These are phyloP conservation scores for Pseudonaja textilis DNA, from an alignment of 2,113 vertebrate genomes.

Conservation along the genomic window DNA sequence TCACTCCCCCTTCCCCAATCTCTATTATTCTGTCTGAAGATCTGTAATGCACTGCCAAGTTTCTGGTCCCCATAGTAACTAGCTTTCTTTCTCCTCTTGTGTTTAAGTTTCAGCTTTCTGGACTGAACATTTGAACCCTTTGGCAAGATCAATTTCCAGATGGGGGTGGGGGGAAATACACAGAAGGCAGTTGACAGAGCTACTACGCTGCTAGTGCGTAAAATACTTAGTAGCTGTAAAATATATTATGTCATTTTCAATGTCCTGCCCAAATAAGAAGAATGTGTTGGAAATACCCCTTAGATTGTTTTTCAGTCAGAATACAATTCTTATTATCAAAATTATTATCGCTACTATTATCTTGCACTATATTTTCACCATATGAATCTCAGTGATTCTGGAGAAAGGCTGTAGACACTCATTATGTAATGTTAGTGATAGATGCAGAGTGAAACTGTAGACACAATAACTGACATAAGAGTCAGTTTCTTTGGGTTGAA, in stretches of 20 bases:
- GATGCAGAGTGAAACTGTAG: not conserved
- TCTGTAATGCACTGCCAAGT: not conserved
- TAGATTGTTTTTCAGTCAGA: not conserved
- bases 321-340: not conserved
- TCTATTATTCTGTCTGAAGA: not conserved
- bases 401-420: not conserved
- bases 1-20: not conserved
- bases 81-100: not conserved
- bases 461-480: not conserved
- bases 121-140: not conserved
- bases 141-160: not conserved
- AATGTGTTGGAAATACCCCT: not conserved
- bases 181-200: not conserved
- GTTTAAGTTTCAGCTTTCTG: not conserved
- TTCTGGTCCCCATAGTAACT: not conserved
- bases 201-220: not conserved
- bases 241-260: not conserved
- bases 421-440: not conserved
- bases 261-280: not conserved
- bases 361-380: not conserved
- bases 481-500: not conserved
- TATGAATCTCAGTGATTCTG: not conserved
- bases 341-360: not conserved
- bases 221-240: not conserved
- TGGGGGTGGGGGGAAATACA: not conserved